These are phyloP conservation scores for Agrenia bidenticulata DNA, from an alignment of 2,888 invertebrate genomes.

Conservation along the genomic window DNA sequence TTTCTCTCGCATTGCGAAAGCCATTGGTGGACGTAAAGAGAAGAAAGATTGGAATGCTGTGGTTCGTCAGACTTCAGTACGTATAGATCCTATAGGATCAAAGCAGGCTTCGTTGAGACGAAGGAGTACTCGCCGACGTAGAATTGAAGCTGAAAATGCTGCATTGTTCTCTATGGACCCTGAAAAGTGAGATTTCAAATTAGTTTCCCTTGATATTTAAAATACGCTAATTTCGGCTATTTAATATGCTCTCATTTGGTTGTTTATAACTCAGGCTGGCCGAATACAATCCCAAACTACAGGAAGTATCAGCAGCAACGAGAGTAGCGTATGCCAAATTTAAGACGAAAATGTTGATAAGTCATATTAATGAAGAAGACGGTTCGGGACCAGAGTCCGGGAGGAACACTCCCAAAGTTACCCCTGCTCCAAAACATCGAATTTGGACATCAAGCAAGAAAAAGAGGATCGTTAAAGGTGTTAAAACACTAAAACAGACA, in stretches of 20 bases:
- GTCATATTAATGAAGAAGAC: constrained; percentile 41
- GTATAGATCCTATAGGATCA: constrained; percentile 73
- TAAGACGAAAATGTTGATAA: constrained; percentile 61
- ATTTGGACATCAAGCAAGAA: constrained; percentile 15
- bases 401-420: constrained; percentile 1
- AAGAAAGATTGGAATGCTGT: constrained; percentile 83
- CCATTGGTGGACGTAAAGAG: constrained; percentile 66
- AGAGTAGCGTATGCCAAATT: constrained; percentile 85
- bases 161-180: constrained; percentile 61
- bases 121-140: constrained; percentile 65
- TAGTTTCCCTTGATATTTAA: neutral
- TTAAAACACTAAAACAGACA: neutral
- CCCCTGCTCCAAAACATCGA: neutral
- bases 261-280: constrained; percentile 59
- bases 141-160: constrained; percentile 67
- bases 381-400: constrained; percentile 24
- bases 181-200: constrained; percentile 59
- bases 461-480: neutral
- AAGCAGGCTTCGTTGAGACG: constrained; percentile 44
- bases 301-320: constrained; percentile 73
- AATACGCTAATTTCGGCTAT: too few species aligned
- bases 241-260: too few species aligned
- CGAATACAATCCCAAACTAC: constrained; percentile 78
- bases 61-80: constrained; percentile 65
- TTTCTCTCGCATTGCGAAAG: constrained; percentile 79